Base-by-base conservation (phyloP, 2,797 vertebrate genomes). In the Arctocebus calabarensis region DNA sequence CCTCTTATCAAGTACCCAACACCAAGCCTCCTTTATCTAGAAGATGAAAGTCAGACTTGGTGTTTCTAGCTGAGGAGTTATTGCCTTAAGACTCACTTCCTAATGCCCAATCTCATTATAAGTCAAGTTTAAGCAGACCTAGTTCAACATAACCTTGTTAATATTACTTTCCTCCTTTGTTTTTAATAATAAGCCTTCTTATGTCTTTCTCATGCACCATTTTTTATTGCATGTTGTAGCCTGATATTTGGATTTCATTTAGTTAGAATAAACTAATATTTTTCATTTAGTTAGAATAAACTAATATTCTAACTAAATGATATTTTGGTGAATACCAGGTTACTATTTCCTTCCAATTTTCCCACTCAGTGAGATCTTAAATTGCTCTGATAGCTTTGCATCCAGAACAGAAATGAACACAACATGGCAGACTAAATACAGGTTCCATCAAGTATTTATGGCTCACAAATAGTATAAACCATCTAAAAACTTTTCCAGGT, bases 371-470 rank as follows among this genome's bases (percentile, higher is more conserved):
- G 88, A 75, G 93, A 92, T 75, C 68, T 73, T 93, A 84, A 64
- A 97, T 88, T 55, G 37, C 7, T 86, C 37, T 0, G 73, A 40
- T 81, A 37, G 34, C 52, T 94, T 86, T 91, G 23, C 52, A 84
- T 74, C 40, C 27, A 20, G 2, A 40, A 93, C 11, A 90, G 87
- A 78, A 96, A 91, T 87, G 70, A 95, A 27, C 5, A 61, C 88
- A 88, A 96, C 48, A 29, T 32, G 17, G 66, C 48, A 62, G 32
- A 73, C 82, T 34, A 94, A 94, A 95, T 96, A 64, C 40, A 88
- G 62, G 68, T 82, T 62, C 23, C n/a, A 27, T 45, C 23, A 29
- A 55, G 55, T 91, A 62, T 84, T 74, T 88, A 52, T 48, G 55
- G 78, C 40, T 84, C 66, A 81, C 9, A 10, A 29, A 84, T 95